Evolutionary conservation across 2,113 vertebrate genomes (phyloP).

Genomic region (Clupea harengus): DNA sequence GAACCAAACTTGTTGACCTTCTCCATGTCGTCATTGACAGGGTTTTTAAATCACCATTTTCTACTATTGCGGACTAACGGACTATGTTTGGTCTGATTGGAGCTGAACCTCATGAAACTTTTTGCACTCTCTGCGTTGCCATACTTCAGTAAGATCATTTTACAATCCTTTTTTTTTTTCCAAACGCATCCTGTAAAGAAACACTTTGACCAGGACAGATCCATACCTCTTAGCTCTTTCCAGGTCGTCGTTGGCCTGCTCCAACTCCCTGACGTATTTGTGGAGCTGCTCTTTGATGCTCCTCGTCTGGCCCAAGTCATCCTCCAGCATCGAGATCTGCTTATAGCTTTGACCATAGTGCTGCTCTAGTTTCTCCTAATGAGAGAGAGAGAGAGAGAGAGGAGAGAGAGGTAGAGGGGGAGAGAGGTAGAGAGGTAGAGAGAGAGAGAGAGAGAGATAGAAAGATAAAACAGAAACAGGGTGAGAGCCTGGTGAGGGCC

Average conservation of each 20-base stretch:
- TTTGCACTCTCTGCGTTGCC: too few relatives aligned
- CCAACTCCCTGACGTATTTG: slow-evolving; percentile 94
- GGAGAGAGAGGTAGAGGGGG: background rate
- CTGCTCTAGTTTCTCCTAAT: slow-evolving; percentile 91
- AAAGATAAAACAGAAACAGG: background rate
- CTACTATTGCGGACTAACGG: too few relatives aligned
- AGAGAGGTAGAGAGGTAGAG: background rate
- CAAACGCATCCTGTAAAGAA: background rate
- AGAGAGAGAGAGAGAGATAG: background rate
- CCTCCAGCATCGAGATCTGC: slow-evolving; percentile 92
- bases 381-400: background rate
- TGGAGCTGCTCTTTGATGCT: slow-evolving; percentile 95
- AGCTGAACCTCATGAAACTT: background rate
- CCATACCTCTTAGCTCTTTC: slow-evolving; percentile 91
- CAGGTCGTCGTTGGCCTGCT: slow-evolving; percentile 96
- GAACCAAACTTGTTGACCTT: background rate
- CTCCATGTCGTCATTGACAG: background rate
- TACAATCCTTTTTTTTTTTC: too few relatives aligned
- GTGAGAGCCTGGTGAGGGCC: background rate
- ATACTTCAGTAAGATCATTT: too few relatives aligned
- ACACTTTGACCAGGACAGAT: background rate
- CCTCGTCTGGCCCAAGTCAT: slow-evolving; percentile 89
- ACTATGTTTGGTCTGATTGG: background rate
- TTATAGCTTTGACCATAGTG: slow-evolving; percentile 96
- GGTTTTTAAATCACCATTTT: too few relatives aligned